These are phyloP conservation scores for Popillia japonica DNA, from an alignment of 1,140 invertebrate species.

Conservation along the genomic window DNA sequence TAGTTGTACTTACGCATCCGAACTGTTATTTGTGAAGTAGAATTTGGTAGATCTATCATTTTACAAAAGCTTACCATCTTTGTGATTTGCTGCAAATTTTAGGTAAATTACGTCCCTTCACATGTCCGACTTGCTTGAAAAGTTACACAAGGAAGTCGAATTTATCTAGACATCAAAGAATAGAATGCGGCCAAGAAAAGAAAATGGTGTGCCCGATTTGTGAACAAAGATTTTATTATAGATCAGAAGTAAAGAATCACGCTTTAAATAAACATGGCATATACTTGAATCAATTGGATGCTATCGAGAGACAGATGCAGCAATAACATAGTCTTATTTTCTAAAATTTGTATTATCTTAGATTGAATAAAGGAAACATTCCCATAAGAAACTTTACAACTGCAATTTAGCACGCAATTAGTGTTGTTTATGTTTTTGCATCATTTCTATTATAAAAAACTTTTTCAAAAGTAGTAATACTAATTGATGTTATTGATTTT, in stretches of 20 bases:
- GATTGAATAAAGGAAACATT: slow-evolving; percentile 8
- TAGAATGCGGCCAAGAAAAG: slow-evolving; percentile 41
- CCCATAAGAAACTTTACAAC: background rate
- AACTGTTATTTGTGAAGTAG: background rate
- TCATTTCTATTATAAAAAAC: background rate
- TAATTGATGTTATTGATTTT: slow-evolving; percentile 31
- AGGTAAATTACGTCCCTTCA: slow-evolving; percentile 32
- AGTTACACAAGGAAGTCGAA: slow-evolving; percentile 39
- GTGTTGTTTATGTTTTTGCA: slow-evolving; percentile 30
- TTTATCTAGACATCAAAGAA: slow-evolving; percentile 37
- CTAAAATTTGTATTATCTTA: background rate
- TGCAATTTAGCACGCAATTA: slow-evolving; percentile 15
- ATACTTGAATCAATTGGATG: background rate
- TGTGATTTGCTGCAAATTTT: slow-evolving; percentile 21
- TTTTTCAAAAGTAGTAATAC: background rate
- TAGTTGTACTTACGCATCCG: background rate
- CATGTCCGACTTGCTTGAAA: slow-evolving; percentile 40
- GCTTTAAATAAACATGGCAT: slow-evolving; percentile 54
- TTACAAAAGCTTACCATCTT: background rate
- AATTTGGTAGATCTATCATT: background rate
- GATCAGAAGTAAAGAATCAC: slow-evolving; percentile 8
- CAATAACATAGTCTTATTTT: background rate
- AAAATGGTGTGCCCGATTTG: slow-evolving; percentile 32
- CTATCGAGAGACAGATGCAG: background rate
- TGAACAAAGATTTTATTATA: slow-evolving; percentile 34